A percentile compares a stretch with the other conserved stretches of the same genome.
Evolutionary conservation across 53 echinoderm and acorn worm species (phyloP).

Genomic region (Actinopyga echinites): DNA sequence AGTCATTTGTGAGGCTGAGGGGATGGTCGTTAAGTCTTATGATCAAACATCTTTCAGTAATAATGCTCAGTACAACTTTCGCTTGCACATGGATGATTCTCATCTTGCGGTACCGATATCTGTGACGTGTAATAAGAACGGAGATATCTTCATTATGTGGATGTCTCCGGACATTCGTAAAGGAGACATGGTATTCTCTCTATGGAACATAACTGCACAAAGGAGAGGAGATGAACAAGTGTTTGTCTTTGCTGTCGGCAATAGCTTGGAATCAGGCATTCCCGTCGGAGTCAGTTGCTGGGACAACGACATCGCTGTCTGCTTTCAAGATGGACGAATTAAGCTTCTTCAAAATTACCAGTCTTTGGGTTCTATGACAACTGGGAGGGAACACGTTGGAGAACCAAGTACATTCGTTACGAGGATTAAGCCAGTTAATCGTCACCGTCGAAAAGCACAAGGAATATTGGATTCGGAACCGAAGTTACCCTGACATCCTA

Average conservation of each 20-base stretch:
- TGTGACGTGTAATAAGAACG: conserved; percentile 9
- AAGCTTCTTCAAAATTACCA: conserved; percentile 4
- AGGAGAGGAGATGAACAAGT: background rate
- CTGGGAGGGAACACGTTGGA: too few species aligned
- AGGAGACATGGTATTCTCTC: conserved; percentile 19
- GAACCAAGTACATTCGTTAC: too few species aligned
- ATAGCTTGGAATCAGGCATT: conserved; percentile 31
- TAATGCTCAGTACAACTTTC: conserved; percentile 14
- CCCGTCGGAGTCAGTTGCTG: conserved; percentile 16
- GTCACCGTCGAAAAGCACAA: too few species aligned
- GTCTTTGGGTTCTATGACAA: background rate
- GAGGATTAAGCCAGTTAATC: too few species aligned
- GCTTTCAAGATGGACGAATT: conserved; percentile 28
- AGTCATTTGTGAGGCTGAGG: conserved; percentile 20
- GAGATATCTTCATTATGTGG: conserved; percentile 26
- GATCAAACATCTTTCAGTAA: background rate
- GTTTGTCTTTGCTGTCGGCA: conserved; percentile 24
- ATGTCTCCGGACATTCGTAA: background rate
- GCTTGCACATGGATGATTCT: background rate
- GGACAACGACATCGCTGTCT: conserved; percentile 4
- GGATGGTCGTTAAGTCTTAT: background rate
- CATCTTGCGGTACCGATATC: conserved; percentile 21
- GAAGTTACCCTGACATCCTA: too few species aligned
- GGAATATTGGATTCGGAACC: too few species aligned
- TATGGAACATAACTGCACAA: conserved; percentile 3